Evolutionary conservation across 2,888 invertebrate species (phyloP), one percentile per base, ranked within the genome.

Genomic region (Clusia tigrina): DNA sequence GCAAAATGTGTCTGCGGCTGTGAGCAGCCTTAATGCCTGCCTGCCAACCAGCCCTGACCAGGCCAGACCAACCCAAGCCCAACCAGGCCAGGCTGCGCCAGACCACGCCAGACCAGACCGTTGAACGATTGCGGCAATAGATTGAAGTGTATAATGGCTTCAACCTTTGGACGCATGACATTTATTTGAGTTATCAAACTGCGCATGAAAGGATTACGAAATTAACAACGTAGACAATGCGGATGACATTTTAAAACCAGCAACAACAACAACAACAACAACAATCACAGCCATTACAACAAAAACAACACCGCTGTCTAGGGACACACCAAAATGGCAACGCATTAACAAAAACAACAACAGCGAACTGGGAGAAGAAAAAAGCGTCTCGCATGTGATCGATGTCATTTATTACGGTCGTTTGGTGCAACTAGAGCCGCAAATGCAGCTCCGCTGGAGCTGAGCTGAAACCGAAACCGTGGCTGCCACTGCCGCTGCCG

Each of bases 381-480:
- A 52, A 25, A 22, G 6, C 52, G 56, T 38, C 53, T 60, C 60
- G 26, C 48, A 60, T 64, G 56, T 64, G 60, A 64, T 64, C 60
- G 60, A 60, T 64, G 64, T 64, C 64, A 60, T 60, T 64, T 64
- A 64, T 64, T 60, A 60, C 63, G 58, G 58, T 42, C 58, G 62
- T 54, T 32, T 48, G 18, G 22, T 26, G 52, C 22, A 22, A 24
- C 22, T 22, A 48, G 48, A 22, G 6, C 18, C 5, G 22, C 48
- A 22, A 42, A 42, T n/a, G 48, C 20, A 48, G 22, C 6, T 20
- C 22, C 48, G 22, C 20, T 5, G 32, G 37, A 53, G 23, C 24
- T 15, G 51, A 2, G 18, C 46, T 26, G 17, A 20, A 25, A 6
- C 18, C 2, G 23, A 46, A 15, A 5, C 3, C 12, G 23, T n/a